phyloP scores from a whole-genome alignment of 2,113 vertebrate species.

The Callospermophilus lateralis region DNA sequence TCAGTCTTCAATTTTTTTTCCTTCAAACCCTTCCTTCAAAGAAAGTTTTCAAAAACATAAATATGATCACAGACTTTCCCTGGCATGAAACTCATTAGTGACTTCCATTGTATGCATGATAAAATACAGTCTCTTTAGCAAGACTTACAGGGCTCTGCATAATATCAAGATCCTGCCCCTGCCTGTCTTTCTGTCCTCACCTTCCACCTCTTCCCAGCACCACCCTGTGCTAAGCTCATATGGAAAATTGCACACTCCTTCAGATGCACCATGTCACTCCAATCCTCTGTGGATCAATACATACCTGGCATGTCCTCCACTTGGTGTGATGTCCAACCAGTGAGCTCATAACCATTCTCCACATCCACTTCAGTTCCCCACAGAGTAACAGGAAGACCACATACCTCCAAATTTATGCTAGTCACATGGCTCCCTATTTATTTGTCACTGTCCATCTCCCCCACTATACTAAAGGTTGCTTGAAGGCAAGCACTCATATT shows the following conservation, averaged over 20 bases:
- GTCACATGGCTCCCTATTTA: not conserved
- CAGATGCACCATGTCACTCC: not conserved
- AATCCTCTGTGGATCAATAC: not conserved
- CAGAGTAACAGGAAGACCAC: not conserved
- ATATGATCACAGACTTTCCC: not conserved
- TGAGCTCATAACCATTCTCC: not conserved
- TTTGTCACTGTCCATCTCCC: not conserved
- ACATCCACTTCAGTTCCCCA: not conserved
- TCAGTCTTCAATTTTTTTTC: not conserved
- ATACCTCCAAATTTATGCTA: not conserved
- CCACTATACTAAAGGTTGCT: not conserved
- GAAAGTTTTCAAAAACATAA: conserved; percentile 28
- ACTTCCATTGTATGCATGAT: not conserved
- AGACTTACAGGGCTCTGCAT: no score
- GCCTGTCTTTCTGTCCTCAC: not conserved
- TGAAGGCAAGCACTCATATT: not conserved
- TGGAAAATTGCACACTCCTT: not conserved
- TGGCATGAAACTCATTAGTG: not conserved
- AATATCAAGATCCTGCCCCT: not conserved
- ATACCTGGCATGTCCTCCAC: not conserved
- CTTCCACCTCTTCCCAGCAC: not conserved
- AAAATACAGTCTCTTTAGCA: not conserved
- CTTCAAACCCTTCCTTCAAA: conserved; percentile 27
- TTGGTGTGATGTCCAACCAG: no score
- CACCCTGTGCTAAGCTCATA: not conserved